Evolutionary conservation across 2,888 invertebrate genomes (phyloP), one percentile per base, ranked within the genome.

Genomic region (Pediacus dermestoides): DNA sequence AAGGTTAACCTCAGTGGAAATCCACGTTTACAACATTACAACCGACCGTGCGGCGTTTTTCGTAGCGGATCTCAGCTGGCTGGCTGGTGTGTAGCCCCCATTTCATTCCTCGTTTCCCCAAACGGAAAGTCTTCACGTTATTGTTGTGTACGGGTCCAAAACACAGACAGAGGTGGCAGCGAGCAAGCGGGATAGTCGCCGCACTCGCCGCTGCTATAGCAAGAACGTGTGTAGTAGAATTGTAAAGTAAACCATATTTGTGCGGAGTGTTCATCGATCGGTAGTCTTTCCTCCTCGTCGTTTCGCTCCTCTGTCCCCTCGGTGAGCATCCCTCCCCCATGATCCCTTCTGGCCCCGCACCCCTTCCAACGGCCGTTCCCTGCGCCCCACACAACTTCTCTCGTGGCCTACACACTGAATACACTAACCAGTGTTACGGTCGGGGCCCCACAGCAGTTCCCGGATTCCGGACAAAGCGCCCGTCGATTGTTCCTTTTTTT

Each of bases 231-330:
- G 43, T 47, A 51, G 52, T 50, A 46, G 47, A 50, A 56, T 54
- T 48, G 55, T 51, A 54, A 55, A 54, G 54, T 57, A 55, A 55
- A 57, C 53, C 55, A 53, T 55, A 57, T 60, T 58, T 58, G 58
- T 53, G 54, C 52, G 48, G 53, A 53, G 56, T 55, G 54, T 50
- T 57, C 60, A 58, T 58, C 58, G 60, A 60, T 60, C 56, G 55
- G 55, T 46, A 54, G 51, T 54, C 57, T 56, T 54, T 53, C 50
- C 53, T 49, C 52, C 44, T 48, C 46, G 50, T 41, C 28, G 28
- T 23, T 10, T 23, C 23, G 23, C 3, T 10, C 9, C 23, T 10
- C 49, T 41, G 36, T 43, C 33, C 48, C 48, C 34, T 34, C 30
- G 30, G 48, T 42, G 47, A 44, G 46, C 35, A 37, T 37, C 45